Base-by-base conservation (phyloP, 2,888 invertebrate genomes). In the Athalia cordata region DNA sequence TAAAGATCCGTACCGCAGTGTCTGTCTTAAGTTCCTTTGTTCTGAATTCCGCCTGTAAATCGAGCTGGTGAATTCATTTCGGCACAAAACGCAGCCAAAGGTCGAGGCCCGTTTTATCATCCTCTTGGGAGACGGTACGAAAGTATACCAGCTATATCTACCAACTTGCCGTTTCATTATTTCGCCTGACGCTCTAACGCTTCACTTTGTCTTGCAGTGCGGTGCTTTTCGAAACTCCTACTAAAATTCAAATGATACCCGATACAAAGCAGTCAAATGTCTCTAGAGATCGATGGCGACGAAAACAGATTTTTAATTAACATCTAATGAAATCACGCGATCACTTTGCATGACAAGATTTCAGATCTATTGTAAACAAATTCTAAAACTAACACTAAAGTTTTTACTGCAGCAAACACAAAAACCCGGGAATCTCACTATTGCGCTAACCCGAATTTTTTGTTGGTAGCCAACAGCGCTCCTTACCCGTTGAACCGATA, bases 141-240 rank as follows among this genome's bases (percentile, higher is more conserved):
- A 29, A 29, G 29, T 29, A 29, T 29, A 29, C 29, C 29, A 29
- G 29, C 29, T 29, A 29, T 29, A 29, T 29, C 2, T 47, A 47
- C 72, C 59, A 47, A 59, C 57, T 59, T 72, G 59, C 57, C 72
- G 72, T 72, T 72, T 72, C 57, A 72, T 72, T 72, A 72, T 72
- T 72, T 57, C 72, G 57, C 59, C 72, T 13, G 72, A 68, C 72
- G 59, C 59, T 72, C 47, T 72, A 59, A 72, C 72, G 72, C 72
- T 57, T 59, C 72, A 72, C 72, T 72, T 72, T 57, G 59, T 13
- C 47, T 47, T 13, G 47, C 29, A 55, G n/a, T 52, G 9, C 29
- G n/a, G 15, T 4, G 52, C 55, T 55, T 55, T 55, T 55, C 55
- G 7, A 9, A 55, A n/a, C 5, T 72, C 47, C 57, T 59, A 59